phyloP scores from a whole-genome alignment of 2,113 vertebrate species.

The Tyto alba region DNA sequence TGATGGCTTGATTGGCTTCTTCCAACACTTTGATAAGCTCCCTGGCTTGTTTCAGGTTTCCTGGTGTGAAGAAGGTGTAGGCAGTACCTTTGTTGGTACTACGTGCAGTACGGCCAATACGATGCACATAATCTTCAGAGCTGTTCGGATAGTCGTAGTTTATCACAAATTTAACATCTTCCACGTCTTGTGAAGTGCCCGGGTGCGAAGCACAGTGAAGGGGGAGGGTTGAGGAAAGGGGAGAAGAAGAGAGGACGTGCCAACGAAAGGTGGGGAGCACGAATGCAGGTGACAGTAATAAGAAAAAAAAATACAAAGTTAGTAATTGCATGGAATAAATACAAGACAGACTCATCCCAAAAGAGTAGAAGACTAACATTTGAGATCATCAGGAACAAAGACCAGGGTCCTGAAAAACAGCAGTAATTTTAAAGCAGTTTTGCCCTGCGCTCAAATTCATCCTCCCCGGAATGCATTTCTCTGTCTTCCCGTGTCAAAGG shows the following conservation, averaged over 20 bases:
- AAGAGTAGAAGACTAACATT: conserved; percentile 69
- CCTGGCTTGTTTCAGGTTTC: conserved; percentile 92
- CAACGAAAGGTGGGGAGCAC: conserved; percentile 78
- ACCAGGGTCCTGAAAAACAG: background rate
- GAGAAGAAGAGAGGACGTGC: conserved; percentile 77
- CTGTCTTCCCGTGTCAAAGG: background rate
- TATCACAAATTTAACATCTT: conserved; percentile 99
- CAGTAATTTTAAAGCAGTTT: conserved; percentile 6
- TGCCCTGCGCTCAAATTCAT: conserved; percentile 35
- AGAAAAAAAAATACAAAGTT: conserved; percentile 74
- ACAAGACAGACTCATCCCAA: conserved; percentile 80
- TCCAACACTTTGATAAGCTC: conserved; percentile 94
- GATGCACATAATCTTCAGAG: conserved; percentile 97
- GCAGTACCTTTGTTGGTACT: conserved; percentile 99
- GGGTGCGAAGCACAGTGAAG: conserved; percentile 62
- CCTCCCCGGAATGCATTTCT: conserved; percentile 47
- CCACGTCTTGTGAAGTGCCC: conserved; percentile 85
- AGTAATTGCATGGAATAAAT: conserved; percentile 61
- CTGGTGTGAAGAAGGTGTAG: conserved; percentile 98
- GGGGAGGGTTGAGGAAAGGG: conserved; percentile 67
- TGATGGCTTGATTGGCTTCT: conserved; percentile 96
- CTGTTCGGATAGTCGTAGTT: conserved; percentile 99
- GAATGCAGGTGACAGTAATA: conserved; percentile 81
- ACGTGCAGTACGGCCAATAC: conserved; percentile 94
- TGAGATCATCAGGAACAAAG: background rate